Evolutionary conservation across 2,888 invertebrate genomes (phyloP).

Genomic region (Orchestes rusci): DNA sequence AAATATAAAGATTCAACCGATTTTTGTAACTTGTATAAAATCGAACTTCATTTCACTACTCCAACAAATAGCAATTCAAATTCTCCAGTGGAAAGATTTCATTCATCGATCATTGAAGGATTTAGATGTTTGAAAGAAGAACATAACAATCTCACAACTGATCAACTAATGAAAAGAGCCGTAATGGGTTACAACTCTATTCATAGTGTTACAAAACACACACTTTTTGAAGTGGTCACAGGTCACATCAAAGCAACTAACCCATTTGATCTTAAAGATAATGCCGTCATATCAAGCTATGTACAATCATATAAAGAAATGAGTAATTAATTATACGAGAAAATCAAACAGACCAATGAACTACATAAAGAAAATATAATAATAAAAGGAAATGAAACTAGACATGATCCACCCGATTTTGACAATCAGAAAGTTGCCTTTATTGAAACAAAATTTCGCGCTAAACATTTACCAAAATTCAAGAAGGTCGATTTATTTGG

Average conservation of each 20-base stretch:
- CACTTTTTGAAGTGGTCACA: not conserved
- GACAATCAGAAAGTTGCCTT: not conserved
- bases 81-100: constrained; percentile 24
- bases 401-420: constrained; percentile 5
- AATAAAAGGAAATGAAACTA: constrained; percentile 1
- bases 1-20: constrained; percentile 17
- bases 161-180: constrained; percentile 6
- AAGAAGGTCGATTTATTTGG: constrained; percentile 8
- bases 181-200: constrained; percentile 10
- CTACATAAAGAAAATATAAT: constrained; percentile 1
- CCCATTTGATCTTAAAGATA: not conserved
- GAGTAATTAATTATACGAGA: not conserved
- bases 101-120: constrained; percentile 26
- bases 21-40: constrained; percentile 22
- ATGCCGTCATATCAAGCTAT: constrained; percentile 2
- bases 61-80: constrained; percentile 23
- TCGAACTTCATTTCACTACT: constrained; percentile 23
- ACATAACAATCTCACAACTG: constrained; percentile 1
- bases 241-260: not conserved
- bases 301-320: not conserved
- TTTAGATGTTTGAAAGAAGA: constrained; percentile 11
- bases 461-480: constrained; percentile 12
- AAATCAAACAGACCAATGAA: not conserved
- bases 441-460: not conserved
- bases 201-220: constrained; percentile 4